Percentiles rank a stretch among this genome's conserved stretches.
Conservation (phyloP, 2,888 invertebrate genomes). For the Agriopis aurantiaria region DNA sequence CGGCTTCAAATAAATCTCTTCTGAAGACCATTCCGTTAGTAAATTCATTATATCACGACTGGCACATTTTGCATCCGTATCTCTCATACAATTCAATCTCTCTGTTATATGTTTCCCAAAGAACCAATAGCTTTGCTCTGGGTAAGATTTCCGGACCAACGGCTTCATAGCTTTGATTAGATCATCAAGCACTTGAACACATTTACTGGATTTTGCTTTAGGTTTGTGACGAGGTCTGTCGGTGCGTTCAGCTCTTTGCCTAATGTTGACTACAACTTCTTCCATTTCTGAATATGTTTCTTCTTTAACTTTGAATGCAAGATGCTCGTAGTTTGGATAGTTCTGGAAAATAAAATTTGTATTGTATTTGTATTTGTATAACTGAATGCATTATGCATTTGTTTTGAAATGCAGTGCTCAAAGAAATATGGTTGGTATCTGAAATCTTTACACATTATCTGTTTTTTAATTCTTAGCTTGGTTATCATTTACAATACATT, state of each 20-base stretch:
- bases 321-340: slow-evolving; percentile 11
- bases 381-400: too few relatives aligned
- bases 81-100: slow-evolving; percentile 68
- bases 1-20: slow-evolving; percentile 2
- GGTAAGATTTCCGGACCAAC: slow-evolving; percentile 44
- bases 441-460: too few relatives aligned
- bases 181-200: slow-evolving; percentile 68
- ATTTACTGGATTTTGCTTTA: slow-evolving; percentile 56
- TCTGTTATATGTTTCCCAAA: slow-evolving; percentile 76
- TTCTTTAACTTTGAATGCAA: slow-evolving; percentile 56
- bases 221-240: slow-evolving; percentile 64
- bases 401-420: too few relatives aligned
- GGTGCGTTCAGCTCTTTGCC: slow-evolving; percentile 67
- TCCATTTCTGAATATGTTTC: slow-evolving; percentile 60
- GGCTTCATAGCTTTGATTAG: slow-evolving; percentile 71
- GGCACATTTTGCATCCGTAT: slow-evolving; percentile 67
- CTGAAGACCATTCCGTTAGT: slow-evolving; percentile 48
- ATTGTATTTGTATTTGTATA: too few relatives aligned
- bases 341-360: too few relatives aligned
- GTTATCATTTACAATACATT: too few relatives aligned
- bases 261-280: slow-evolving; percentile 50
- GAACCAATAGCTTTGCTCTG: slow-evolving; percentile 66
- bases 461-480: too few relatives aligned
- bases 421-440: too few relatives aligned
- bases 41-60: slow-evolving; percentile 63